Evolutionary conservation across 2,888 invertebrate genomes (phyloP).

Genomic region (Agrotis ipsilon): DNA sequence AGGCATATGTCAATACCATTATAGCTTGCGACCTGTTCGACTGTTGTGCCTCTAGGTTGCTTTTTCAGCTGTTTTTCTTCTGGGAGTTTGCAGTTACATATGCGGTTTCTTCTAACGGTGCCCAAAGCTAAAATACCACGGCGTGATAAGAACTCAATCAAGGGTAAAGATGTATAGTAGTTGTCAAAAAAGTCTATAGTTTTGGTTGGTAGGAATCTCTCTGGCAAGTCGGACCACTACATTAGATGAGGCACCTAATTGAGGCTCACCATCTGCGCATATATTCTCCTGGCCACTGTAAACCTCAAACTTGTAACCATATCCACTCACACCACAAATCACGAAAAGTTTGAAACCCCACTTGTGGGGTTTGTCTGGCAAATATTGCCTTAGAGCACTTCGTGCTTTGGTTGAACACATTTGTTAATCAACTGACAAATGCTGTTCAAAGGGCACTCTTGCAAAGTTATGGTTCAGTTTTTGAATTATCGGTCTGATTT

Average conservation of each 20-base stretch:
- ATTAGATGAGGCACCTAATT: slow-evolving; percentile 70
- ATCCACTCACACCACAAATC: slow-evolving; percentile 62
- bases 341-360: slow-evolving; percentile 67
- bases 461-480: slow-evolving; percentile 29
- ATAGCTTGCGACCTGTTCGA: slow-evolving; percentile 26
- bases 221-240: slow-evolving; percentile 70
- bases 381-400: slow-evolving; percentile 67
- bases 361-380: slow-evolving; percentile 76
- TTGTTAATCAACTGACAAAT: slow-evolving; percentile 62
- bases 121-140: slow-evolving; percentile 31
- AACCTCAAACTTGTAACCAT: slow-evolving; percentile 70
- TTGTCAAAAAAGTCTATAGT: slow-evolving; percentile 70
- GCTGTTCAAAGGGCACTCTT: slow-evolving; percentile 34
- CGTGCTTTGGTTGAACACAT: slow-evolving; percentile 64
- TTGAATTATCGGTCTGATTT: slow-evolving; percentile 40
- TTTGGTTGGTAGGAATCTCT: slow-evolving; percentile 66
- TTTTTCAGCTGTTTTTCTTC: slow-evolving; percentile 56
- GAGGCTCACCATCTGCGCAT: slow-evolving; percentile 44
- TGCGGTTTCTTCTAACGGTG: slow-evolving; percentile 25
- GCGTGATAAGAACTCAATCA: slow-evolving; percentile 22
- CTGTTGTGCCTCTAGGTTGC: slow-evolving; percentile 18
- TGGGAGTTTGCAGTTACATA: slow-evolving; percentile 69
- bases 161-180: slow-evolving; percentile 20
- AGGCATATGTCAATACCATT: slow-evolving; percentile 24
- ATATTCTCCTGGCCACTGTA: slow-evolving; percentile 68